A percentile compares a stretch with the other conserved stretches of the same genome.
These are phyloP conservation scores for Sclerurus mexicanus DNA, from an alignment of 2,113 vertebrate genomes.

Conservation along the genomic window DNA sequence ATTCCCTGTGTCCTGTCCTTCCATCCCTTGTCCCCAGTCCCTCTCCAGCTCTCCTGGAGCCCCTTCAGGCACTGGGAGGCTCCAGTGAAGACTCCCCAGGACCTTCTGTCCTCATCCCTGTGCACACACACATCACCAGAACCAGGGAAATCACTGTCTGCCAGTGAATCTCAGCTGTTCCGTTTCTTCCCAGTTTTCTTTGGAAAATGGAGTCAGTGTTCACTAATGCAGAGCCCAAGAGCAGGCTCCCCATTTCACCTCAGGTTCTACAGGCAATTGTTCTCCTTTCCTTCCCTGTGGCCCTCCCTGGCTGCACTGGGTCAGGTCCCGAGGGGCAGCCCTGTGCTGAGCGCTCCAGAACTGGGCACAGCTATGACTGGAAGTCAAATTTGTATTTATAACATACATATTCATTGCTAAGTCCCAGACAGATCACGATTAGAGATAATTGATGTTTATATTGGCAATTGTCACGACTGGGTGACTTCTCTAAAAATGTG, in stretches of 20 bases:
- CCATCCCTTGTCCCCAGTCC: background rate
- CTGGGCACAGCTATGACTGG: background rate
- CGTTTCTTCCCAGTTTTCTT: background rate
- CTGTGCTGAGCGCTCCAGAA: background rate
- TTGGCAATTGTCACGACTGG: background rate
- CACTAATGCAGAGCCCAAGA: background rate
- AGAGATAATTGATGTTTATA: background rate
- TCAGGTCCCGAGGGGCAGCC: background rate
- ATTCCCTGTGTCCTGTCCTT: too few relatives aligned
- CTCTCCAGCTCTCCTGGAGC: background rate
- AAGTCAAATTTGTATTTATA: background rate
- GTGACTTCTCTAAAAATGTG: background rate
- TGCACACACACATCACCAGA: background rate
- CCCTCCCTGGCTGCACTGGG: rapidly evolving
- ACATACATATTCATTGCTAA: background rate
- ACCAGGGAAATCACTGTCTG: background rate
- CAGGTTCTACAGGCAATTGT: background rate
- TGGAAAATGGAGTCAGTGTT: background rate
- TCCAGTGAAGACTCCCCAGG: background rate
- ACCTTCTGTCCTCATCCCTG: background rate
- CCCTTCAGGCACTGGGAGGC: background rate
- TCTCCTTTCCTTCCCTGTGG: background rate
- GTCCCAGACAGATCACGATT: background rate
- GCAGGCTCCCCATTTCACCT: background rate
- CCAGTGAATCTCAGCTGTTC: background rate